These are phyloP conservation scores for Chymomyza amoena DNA, from an alignment of 2,888 invertebrate species.

Conservation along the genomic window DNA sequence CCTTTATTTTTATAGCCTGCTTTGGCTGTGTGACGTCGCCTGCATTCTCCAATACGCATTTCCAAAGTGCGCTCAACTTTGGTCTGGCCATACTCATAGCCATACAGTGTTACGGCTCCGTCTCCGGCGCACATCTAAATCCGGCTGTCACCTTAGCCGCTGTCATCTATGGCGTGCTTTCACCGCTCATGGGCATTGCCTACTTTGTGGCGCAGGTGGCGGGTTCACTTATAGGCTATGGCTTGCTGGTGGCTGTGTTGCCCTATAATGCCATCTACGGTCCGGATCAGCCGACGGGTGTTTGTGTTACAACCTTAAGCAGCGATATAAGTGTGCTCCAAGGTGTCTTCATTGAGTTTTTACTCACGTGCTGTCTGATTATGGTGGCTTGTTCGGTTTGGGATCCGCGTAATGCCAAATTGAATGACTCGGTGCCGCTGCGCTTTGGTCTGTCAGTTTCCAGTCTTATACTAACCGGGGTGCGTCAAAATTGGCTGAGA, in stretches of 20 bases:
- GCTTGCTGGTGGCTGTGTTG: slow-evolving; percentile 82
- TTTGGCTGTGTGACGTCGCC: slow-evolving; percentile 81
- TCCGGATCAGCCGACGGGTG: slow-evolving; percentile 59
- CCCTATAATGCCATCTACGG: slow-evolving; percentile 74
- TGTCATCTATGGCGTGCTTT: slow-evolving; percentile 74
- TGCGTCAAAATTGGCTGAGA: slow-evolving; percentile 71
- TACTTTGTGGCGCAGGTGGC: slow-evolving; percentile 83
- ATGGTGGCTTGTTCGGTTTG: slow-evolving; percentile 84
- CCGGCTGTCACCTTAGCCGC: slow-evolving; percentile 86
- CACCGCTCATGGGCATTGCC: slow-evolving; percentile 79
- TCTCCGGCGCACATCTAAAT: slow-evolving; percentile 88
- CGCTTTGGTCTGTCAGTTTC: slow-evolving; percentile 84
- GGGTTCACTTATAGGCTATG: slow-evolving; percentile 85
- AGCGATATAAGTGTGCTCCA: slow-evolving; percentile 80
- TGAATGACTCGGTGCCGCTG: slow-evolving; percentile 82
- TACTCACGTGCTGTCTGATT: slow-evolving; percentile 83
- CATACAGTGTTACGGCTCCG: slow-evolving; percentile 85
- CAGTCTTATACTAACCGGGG: slow-evolving; percentile 83
- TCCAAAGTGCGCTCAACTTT: slow-evolving; percentile 79
- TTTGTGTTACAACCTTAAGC: slow-evolving; percentile 82
- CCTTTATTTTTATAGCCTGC: slow-evolving; percentile 86
- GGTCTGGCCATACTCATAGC: slow-evolving; percentile 84
- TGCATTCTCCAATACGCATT: slow-evolving; percentile 67
- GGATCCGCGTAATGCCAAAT: slow-evolving; percentile 84
- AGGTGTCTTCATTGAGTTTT: slow-evolving; percentile 82